These are phyloP conservation scores for Squalus acanthias DNA, from an alignment of 2,797 vertebrate genomes.

Conservation along the genomic window DNA sequence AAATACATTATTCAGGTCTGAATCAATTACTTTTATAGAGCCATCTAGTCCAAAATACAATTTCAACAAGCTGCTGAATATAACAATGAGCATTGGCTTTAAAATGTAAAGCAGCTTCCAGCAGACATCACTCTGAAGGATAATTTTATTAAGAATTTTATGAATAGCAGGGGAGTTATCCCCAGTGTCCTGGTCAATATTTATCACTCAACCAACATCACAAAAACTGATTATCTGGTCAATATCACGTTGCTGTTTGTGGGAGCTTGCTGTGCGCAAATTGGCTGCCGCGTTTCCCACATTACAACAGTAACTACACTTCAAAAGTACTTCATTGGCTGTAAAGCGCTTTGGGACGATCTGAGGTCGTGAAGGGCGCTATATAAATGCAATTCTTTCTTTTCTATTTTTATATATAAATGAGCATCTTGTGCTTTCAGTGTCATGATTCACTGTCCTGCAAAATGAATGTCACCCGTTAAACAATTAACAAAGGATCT, in stretches of 20 bases:
- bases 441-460: neutral
- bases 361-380: no score
- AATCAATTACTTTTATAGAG: neutral
- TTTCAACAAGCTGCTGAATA: neutral
- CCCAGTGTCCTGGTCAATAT: no score
- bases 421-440: neutral
- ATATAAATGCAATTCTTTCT: no score
- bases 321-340: no score
- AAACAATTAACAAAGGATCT: slow-evolving; percentile 30
- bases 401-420: neutral
- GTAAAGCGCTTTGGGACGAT: no score
- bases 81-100: neutral
- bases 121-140: neutral
- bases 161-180: no score
- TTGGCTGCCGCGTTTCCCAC: no score
- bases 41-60: neutral
- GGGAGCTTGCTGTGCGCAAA: no score
- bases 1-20: neutral
- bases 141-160: neutral
- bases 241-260: no score
- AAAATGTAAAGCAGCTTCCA: neutral
- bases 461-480: neutral
- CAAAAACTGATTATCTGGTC: no score
- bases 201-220: no score
- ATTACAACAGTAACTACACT: no score